These are phyloP conservation scores for Dilophus febrilis DNA, from an alignment of 2,888 invertebrate genomes.

Conservation along the genomic window DNA sequence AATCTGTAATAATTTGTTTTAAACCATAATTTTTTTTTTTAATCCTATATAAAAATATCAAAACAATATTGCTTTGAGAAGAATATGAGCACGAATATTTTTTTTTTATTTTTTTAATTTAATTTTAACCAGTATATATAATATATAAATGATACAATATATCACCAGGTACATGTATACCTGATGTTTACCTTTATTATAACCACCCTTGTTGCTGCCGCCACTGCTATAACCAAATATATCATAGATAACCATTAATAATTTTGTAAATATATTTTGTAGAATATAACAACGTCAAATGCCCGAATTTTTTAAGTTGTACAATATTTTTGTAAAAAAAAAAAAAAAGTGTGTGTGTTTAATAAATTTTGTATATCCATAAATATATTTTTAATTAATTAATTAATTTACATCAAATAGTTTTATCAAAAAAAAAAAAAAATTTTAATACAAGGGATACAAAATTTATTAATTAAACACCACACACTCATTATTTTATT, in stretches of 20 bases:
- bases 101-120: no score
- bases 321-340: not conserved
- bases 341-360: slow-evolving; percentile 1
- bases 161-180: slow-evolving; percentile 49
- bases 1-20: no score
- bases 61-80: no score
- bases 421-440: no score
- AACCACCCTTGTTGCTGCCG: slow-evolving; percentile 89
- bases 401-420: no score
- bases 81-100: no score
- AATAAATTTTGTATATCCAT: not conserved
- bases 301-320: not conserved
- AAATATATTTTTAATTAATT: no score
- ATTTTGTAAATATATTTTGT: slow-evolving; percentile 3
- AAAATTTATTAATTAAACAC: no score
- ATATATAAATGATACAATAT: slow-evolving; percentile 6
- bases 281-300: not conserved
- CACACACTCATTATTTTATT: no score
- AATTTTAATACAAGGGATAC: no score
- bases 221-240: slow-evolving; percentile 43
- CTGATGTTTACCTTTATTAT: slow-evolving; percentile 91
- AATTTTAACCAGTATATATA: not conserved
- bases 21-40: no score
- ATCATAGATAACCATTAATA: slow-evolving; percentile 8
- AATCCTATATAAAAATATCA: no score